A percentile compares a stretch with the other conserved stretches of the same genome.
Conservation (phyloP, 2,797 vertebrate genomes). For the Channa striata region DNA sequence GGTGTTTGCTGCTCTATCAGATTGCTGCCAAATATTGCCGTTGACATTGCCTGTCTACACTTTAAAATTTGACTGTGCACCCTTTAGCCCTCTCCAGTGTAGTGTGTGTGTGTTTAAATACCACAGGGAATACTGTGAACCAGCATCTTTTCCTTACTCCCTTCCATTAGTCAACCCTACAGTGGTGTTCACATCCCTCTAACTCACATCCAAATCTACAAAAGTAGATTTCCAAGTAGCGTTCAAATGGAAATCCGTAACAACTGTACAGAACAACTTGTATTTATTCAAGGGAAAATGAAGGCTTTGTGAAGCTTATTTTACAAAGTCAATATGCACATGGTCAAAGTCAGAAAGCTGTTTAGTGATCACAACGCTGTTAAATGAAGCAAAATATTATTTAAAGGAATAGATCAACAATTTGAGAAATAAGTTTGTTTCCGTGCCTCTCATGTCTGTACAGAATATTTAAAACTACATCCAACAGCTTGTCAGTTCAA, state of each 20-base stretch:
- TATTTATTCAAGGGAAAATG: conserved; percentile 23
- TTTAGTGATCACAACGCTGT: not conserved
- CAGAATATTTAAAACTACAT: not conserved
- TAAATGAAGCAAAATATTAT: not conserved
- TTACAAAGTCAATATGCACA: conserved; percentile 11
- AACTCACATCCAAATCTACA: conserved; percentile 19
- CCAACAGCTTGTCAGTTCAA: conserved; percentile 9
- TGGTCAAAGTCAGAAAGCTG: not conserved
- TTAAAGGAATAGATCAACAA: not conserved
- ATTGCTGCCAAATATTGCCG: conserved; percentile 49
- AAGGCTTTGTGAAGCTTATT: conserved; percentile 13
- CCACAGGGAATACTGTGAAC: conserved; percentile 64
- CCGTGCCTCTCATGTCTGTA: not conserved
- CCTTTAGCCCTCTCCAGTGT: conserved; percentile 21
- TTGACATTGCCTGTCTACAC: conserved; percentile 29
- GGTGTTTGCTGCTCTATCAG: not conserved
- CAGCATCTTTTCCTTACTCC: conserved; percentile 29
- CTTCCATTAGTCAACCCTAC: not conserved
- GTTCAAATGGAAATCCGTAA: conserved; percentile 3
- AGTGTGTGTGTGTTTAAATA: conserved; percentile 12
- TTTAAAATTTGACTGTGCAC: conserved; percentile 23
- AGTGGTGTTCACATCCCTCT: conserved; percentile 15
- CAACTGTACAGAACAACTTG: conserved; percentile 15
- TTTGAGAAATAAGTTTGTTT: not conserved
- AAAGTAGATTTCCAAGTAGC: conserved; percentile 49